Evolutionary conservation across 2,888 invertebrate species (phyloP), one percentile per base, ranked within the genome.

Genomic region (Drosophila kambysellisi): DNA sequence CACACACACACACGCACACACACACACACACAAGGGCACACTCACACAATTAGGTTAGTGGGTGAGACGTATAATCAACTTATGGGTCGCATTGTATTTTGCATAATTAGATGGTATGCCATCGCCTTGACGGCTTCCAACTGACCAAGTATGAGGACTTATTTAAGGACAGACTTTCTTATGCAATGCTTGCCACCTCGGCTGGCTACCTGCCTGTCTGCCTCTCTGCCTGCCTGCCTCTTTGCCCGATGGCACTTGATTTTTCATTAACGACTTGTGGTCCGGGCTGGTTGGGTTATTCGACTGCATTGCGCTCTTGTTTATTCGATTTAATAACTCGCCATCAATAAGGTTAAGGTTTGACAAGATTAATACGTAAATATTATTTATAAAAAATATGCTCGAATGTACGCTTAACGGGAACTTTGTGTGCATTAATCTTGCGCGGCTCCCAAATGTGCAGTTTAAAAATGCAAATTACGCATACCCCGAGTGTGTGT

Each of bases 31-130:
- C 29, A 52, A 53, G 62, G 35, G 58, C 62, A 52, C 43, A 50
- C 37, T 52, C 59, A 71, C 58, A 50, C 68, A 84, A 88, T 90
- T 88, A 70, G 88, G 88, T 88, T 88, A 88, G 89, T 88, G 88
- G 90, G 90, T 87, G 84, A 88, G 82, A 80, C 80, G 82, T 76
- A 86, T 90, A 90, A 89, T 88, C 89, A 83, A 86, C 78, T 86
- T 83, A 90, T 90, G 83, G 83, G 81, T 85, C 80, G 82, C 70
- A 73, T 73, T 87, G 76, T 74, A 71, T 74, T 75, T 78, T 81
- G 68, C 85, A 82, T 87, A 88, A 88, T 89, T 89, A 84, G 85
- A 88, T 76, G 57, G 65, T 74, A 81, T 78, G 79, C 59, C 63
- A 62, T 32, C 50, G 81, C 76, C 77, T 85, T 72, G 86, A 63